phyloP scores from a whole-genome alignment of 2,797 vertebrate genomes.

The Acanthurus lineatus region DNA sequence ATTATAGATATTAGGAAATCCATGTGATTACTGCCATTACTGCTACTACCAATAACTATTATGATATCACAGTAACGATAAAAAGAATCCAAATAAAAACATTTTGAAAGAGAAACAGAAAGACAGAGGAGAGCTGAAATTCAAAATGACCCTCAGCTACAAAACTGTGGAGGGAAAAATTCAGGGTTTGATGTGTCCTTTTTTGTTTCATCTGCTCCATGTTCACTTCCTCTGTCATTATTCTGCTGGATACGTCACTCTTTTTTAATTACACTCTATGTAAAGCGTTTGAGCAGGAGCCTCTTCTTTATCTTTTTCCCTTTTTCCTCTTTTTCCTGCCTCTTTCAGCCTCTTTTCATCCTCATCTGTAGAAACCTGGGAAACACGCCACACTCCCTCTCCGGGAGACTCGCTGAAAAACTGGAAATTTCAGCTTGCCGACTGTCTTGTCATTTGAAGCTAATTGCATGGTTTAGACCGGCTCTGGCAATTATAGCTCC shows the following conservation, averaged over 20 bases:
- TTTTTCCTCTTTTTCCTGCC: conserved; percentile 29
- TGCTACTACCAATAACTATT: too few species aligned
- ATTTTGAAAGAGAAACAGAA: background rate
- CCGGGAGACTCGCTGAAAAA: conserved; percentile 61
- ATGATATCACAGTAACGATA: too few species aligned
- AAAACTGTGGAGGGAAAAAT: conserved; percentile 8
- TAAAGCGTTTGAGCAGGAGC: conserved; percentile 78
- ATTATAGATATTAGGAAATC: background rate
- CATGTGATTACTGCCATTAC: too few species aligned
- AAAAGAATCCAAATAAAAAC: too few species aligned
- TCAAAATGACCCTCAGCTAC: conserved; percentile 20
- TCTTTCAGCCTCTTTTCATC: conserved; percentile 57
- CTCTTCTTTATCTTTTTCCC: conserved; percentile 45
- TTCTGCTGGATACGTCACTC: conserved; percentile 79
- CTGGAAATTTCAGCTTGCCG: conserved; percentile 69
- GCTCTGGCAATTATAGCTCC: conserved; percentile 73
- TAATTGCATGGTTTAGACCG: conserved; percentile 80
- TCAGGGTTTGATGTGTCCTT: conserved; percentile 13
- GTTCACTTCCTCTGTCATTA: conserved; percentile 73
- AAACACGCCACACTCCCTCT: conserved; percentile 50
- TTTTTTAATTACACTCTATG: conserved; percentile 89
- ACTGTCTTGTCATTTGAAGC: conserved; percentile 78
- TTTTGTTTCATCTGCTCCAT: conserved; percentile 62
- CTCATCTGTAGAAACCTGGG: conserved; percentile 64
- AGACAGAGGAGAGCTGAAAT: background rate